phyloP scores from a whole-genome alignment of 2,113 vertebrate genomes.

The Taxidea taxus region DNA sequence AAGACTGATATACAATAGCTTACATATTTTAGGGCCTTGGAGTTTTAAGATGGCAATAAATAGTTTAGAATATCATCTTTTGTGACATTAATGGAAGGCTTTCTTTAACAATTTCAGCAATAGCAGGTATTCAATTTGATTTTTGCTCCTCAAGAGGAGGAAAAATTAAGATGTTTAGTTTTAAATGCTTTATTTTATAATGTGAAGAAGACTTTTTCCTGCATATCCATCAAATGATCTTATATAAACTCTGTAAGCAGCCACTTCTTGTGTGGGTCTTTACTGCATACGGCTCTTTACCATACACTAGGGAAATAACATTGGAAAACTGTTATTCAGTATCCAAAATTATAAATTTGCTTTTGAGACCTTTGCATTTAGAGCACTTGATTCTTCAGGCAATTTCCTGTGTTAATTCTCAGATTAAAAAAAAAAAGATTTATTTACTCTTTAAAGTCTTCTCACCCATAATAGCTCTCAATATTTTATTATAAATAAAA shows the following conservation, averaged over 20 bases:
- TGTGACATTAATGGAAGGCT: neutral
- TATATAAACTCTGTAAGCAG: neutral
- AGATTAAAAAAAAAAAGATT: neutral
- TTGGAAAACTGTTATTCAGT: neutral
- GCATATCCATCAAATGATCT: neutral
- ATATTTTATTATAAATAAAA: slow-evolving; percentile 1
- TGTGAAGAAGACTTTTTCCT: neutral
- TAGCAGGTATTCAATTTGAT: neutral
- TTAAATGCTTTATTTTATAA: neutral
- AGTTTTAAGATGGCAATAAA: neutral
- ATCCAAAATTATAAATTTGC: neutral
- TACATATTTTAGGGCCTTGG: neutral
- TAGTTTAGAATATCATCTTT: neutral
- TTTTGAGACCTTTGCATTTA: neutral
- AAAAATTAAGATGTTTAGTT: neutral
- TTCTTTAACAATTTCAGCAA: neutral
- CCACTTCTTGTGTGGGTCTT: neutral
- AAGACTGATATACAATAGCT: neutral
- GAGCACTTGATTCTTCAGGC: neutral
- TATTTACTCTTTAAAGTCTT: neutral
- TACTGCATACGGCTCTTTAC: neutral
- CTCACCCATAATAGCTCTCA: neutral
- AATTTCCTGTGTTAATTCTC: neutral
- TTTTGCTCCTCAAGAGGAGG: neutral
- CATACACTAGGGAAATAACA: neutral